Conservation (phyloP, 2,888 invertebrate species). For the Agriopis aurantiaria region DNA sequence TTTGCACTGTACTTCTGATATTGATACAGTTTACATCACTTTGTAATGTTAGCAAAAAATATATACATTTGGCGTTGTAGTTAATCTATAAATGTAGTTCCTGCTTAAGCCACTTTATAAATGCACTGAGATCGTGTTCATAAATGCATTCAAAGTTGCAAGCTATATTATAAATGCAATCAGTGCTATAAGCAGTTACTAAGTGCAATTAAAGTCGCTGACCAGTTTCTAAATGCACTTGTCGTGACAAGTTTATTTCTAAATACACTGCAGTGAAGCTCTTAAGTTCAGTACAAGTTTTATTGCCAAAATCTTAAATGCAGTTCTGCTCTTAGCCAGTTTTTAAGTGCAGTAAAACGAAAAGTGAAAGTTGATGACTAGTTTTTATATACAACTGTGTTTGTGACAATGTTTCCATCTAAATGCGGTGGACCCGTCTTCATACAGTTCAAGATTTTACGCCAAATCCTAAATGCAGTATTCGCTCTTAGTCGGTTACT, state of each 20-base stretch:
- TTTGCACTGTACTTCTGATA: slow-evolving; percentile 20
- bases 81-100: slow-evolving; percentile 4
- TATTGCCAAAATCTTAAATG: neutral
- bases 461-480: neutral
- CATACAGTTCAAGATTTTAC: neutral
- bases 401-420: neutral
- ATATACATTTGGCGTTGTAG: neutral
- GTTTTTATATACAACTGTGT: neutral
- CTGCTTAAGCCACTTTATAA: neutral
- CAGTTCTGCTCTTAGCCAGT: neutral
- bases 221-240: neutral
- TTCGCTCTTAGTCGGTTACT: neutral
- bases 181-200: neutral
- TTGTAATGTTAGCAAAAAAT: neutral
- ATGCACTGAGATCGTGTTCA: neutral
- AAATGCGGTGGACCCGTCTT: neutral
- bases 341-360: neutral
- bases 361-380: neutral
- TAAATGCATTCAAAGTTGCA: too few species aligned
- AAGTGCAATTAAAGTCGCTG: neutral
- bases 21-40: slow-evolving; percentile 12
- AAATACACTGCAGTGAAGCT: too few species aligned
- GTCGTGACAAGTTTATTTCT: too few species aligned
- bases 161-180: neutral
- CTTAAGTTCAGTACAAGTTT: too few species aligned